Base-by-base conservation (phyloP, 1,140 invertebrate species). In the Drosophila obscura region DNA sequence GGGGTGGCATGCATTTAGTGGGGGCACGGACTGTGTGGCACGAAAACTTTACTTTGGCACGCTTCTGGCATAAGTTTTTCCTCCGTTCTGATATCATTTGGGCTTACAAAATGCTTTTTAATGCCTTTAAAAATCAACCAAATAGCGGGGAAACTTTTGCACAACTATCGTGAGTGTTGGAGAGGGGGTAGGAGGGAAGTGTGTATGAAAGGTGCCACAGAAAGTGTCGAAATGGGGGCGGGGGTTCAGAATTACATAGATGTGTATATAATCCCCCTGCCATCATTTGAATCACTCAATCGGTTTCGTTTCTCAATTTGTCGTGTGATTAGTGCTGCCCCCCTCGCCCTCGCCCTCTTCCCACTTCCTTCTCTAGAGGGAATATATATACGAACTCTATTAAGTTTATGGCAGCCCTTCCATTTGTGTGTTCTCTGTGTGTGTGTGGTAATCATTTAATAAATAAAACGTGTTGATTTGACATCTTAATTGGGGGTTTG, bases 371-470 rank as follows among this genome's bases (percentile, higher is more conserved):
- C 31, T 28, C 15, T 44, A 11, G 26, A 43, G 19, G 19, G 44
- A 48, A 28, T 28, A 7, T 7, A 7, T 67, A 48, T 68, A 46
- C 45, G 26, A 41, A 51, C 43, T 49, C 71, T 55, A 74, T 67
- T 60, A 61, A 71, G 59, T 76, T 80, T 75, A 80, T 65, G 79
- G 77, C 60, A 57, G 1, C 64, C 35, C 11, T 39, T 60, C 63
- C 65, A 49, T 56, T 43, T 73, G 56, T 59, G 62, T 58, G 48
- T 39, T 68, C 67, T 68, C 69, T 75, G 64, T 48, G 72, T n/a
- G n/a, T n/a, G n/a, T n/a, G n/a, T n/a, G n/a, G n/a, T 68, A 80
- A 84, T 80, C 81, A 80, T 77, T 82, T 87, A 81, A 87, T 87
- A 88, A 87, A 75, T 79, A 79, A 87, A 77, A 81, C 55, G 66